Percentiles rank a stretch among this genome's conserved stretches.
phyloP scores from a whole-genome alignment of 2,113 vertebrate species.

The Zosterops borbonicus region DNA sequence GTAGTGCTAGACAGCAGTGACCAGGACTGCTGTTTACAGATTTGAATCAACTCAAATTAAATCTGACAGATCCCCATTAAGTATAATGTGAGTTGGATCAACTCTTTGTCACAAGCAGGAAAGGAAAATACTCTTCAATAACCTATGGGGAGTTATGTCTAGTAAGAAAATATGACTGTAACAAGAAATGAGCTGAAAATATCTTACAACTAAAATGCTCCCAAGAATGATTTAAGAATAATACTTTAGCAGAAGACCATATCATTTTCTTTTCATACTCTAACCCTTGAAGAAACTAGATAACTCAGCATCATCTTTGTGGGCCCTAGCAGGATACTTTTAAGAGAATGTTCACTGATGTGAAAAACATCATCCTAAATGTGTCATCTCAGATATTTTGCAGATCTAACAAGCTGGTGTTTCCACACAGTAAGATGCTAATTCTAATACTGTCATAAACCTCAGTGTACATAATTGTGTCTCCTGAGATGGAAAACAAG shows the following conservation, averaged over 20 bases:
- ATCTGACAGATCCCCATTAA: not conserved
- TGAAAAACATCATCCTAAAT: conserved; percentile 1
- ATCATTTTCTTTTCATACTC: not conserved
- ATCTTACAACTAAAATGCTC: not conserved
- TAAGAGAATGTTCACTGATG: not conserved
- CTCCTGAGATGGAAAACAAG: not conserved
- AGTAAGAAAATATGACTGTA: not conserved
- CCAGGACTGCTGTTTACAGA: not conserved
- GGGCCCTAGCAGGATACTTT: not conserved
- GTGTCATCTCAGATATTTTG: not conserved
- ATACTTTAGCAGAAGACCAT: not conserved
- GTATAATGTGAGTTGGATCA: not conserved
- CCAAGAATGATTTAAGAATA: not conserved
- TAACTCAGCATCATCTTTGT: not conserved
- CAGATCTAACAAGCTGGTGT: not conserved
- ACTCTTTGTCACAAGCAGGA: not conserved
- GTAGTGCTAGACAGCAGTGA: not conserved
- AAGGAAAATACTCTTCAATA: not conserved
- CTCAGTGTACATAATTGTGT: not conserved
- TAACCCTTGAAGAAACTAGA: not conserved
- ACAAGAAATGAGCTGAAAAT: not conserved
- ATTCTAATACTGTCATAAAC: not conserved
- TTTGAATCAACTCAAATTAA: conserved; percentile 2
- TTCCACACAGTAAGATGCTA: not conserved
- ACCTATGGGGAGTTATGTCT: not conserved